phyloP scores from a whole-genome alignment of 2,797 vertebrate genomes.

The Falco rusticolus region DNA sequence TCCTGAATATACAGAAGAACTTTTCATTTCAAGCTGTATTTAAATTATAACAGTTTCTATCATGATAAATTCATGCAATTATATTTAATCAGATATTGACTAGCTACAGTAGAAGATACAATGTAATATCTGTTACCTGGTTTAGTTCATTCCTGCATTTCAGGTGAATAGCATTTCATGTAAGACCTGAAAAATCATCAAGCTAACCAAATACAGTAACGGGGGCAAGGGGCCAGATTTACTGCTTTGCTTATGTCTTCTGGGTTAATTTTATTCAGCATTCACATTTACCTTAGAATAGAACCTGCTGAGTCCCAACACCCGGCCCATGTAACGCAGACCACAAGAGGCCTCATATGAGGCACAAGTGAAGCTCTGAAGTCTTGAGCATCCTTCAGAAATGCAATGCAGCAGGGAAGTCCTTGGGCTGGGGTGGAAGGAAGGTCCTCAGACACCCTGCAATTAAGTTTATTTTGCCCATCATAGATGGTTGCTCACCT shows the following conservation, averaged over 20 bases:
- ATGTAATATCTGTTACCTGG: constrained; percentile 12
- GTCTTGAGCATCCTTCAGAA: neutral
- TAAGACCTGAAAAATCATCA: neutral
- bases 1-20: constrained; percentile 28
- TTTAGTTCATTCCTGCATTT: neutral
- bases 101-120: neutral
- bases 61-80: constrained; percentile 67
- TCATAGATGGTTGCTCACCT: constrained; percentile 33
- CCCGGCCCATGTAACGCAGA: neutral
- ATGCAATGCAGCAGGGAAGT: neutral
- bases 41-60: constrained; percentile 58
- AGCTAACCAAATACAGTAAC: neutral
- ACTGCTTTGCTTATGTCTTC: neutral
- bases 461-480: accelerated
- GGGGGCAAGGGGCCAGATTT: neutral
- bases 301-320: neutral
- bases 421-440: accelerated
- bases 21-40: constrained; percentile 47
- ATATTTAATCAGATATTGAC: constrained; percentile 63
- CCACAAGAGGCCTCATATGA: accelerated
- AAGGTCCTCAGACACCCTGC: neutral
- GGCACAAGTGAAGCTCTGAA: neutral
- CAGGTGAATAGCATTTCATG: neutral
- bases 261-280: neutral
- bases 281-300: neutral